A percentile compares a stretch with the other conserved stretches of the same genome.
Conservation (phyloP, 2,797 vertebrate species). For the Argentina silus region DNA sequence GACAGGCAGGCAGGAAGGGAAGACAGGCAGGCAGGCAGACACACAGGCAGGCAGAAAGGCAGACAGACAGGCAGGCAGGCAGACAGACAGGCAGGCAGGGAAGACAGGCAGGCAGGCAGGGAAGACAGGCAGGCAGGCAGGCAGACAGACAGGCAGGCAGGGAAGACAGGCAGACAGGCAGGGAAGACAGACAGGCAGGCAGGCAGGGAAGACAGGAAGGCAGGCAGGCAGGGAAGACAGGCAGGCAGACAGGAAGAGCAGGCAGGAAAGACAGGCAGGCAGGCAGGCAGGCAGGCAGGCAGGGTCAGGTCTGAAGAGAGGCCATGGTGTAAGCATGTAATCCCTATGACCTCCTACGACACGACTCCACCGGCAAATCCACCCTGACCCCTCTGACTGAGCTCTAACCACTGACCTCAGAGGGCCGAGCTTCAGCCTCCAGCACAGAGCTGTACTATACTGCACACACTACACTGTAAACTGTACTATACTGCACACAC, state of each 20-base stretch:
- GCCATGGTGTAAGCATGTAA: constrained; percentile 61
- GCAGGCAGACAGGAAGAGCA: too few species aligned
- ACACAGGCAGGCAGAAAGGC: too few species aligned
- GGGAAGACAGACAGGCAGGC: background rate
- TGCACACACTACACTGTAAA: constrained; percentile 12
- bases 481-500: constrained; percentile 9
- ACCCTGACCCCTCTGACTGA: constrained; percentile 35
- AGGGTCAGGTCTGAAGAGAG: constrained; percentile 47
- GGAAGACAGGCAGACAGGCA: too few species aligned
- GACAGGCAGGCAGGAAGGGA: too few species aligned
- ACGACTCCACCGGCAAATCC: constrained; percentile 40
- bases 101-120: too few species aligned
- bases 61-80: constrained; percentile 41
- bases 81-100: too few species aligned
- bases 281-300: constrained; percentile 51
- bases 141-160: too few species aligned
- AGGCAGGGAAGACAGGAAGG: too few species aligned
- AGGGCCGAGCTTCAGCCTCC: constrained; percentile 11
- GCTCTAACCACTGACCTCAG: constrained; percentile 30
- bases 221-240: too few species aligned
- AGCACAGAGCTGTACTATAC: background rate
- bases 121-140: too few species aligned
- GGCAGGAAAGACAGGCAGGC: too few species aligned
- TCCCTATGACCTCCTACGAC: constrained; percentile 50
- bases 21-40: too few species aligned